Base-by-base conservation (phyloP, 1,140 invertebrate species). In the Pseudomyrmex sp. region DNA sequence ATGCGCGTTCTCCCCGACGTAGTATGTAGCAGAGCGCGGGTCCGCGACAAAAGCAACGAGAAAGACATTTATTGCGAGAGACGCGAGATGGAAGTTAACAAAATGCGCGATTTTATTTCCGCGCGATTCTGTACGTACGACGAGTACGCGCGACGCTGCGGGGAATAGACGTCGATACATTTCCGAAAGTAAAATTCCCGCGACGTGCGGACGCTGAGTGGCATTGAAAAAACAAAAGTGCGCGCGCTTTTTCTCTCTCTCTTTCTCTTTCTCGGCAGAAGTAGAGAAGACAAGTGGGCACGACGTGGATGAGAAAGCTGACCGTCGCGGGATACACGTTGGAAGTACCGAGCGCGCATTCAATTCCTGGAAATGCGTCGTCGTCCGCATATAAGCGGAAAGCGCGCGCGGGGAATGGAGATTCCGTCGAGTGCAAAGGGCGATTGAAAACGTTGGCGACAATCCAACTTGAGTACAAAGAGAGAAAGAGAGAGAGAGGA, bases 371-470 rank as follows among this genome's bases (percentile, higher is more conserved):
- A 90, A 92, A 90, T 89, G 90, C 89, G 85, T 89, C 84, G 86
- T 84, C 86, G 90, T 87, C 88, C 88, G 54, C 66, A 50, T 72
- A 75, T 13, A 63, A 68, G 69, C 69, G 70, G 73, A 85, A 35
- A 35, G 35, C 35, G 35, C 35, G 35, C 35, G 77, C 68, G 82
- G 54, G 48, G 23, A 59, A 79, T 79, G 74, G 65, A 73, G 46
- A 72, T 62, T 77, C 87, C 84, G 90, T 89, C 88, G 88, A 86
- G 89, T 85, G 91, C 85, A 91, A 92, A 91, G 86, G 88, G 80
- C 91, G 90, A 92, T 93, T 91, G 92, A 93, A 93, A 93, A 91
- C 72, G 89, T 90, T 93, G 93, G 92, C 92, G 83, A 58, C 82
- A 88, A 76, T 92, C 92, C 93, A 93, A 92, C 48, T 35, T 35